Evolutionary conservation across 92 coral and sea anemone genomes (phyloP).

Genomic region (Desmophyllum pertusum): DNA sequence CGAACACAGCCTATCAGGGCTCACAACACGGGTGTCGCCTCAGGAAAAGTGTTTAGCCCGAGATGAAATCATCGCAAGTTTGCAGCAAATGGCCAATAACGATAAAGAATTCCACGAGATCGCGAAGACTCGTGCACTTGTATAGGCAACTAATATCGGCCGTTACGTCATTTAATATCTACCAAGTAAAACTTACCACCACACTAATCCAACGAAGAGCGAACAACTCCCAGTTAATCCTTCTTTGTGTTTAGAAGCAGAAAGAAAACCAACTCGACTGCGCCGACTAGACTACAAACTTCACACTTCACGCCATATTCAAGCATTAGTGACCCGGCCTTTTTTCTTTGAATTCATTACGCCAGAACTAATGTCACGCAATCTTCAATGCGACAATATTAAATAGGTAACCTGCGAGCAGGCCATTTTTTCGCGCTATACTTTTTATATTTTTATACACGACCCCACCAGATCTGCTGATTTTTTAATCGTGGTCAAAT

Average conservation of each 20-base stretch:
- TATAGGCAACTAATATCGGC: not conserved
- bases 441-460: no score
- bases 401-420: no score
- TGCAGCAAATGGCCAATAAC: not conserved
- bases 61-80: constrained; percentile 21
- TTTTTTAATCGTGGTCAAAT: no score
- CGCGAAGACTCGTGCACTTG: not conserved
- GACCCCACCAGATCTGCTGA: no score
- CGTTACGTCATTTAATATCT: not conserved
- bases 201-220: not conserved
- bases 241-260: no score
- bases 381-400: no score
- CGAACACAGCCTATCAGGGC: constrained; percentile 15
- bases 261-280: not conserved
- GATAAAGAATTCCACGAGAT: not conserved
- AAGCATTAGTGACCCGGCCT: constrained; percentile 25
- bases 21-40: not conserved
- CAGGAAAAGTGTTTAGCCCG: not conserved
- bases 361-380: constrained; percentile 8
- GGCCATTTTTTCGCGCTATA: no score
- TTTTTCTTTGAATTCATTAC: not conserved
- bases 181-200: constrained; percentile 10
- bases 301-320: not conserved
- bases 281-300: not conserved
- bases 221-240: not conserved